These are phyloP conservation scores for Hemicentrotus pulcherrimus DNA, from an alignment of 35 echinoderm and acorn worm species.

Conservation along the genomic window DNA sequence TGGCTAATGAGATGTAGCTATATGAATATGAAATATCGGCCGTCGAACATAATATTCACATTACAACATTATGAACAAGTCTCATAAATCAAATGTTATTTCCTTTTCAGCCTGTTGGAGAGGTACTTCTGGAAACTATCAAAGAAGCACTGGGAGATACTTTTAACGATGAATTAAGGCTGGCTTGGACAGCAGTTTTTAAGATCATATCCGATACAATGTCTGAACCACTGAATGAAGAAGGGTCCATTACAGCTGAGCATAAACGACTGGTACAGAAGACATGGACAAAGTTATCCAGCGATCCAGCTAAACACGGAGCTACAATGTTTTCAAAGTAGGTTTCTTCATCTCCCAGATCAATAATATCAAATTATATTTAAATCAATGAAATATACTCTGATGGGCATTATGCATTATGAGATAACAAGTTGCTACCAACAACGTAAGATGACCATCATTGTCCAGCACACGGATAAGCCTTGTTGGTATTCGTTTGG, in stretches of 20 bases:
- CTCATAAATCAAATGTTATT: background rate
- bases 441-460: too few species aligned
- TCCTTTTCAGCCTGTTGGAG: constrained; percentile 40
- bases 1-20: too few species aligned
- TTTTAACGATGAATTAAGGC: background rate
- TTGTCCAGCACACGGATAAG: too few species aligned
- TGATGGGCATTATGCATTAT: too few species aligned
- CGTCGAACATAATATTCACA: too few species aligned
- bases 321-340: constrained; percentile 61
- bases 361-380: background rate
- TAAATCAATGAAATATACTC: background rate
- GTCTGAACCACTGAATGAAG: constrained; percentile 19
- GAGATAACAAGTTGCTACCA: too few species aligned
- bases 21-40: too few species aligned
- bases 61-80: too few species aligned
- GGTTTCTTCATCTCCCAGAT: background rate
- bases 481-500: too few species aligned
- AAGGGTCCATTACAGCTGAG: constrained; percentile 34
- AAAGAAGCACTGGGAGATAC: constrained; percentile 6
- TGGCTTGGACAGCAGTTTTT: constrained; percentile 28
- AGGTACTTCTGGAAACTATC: background rate
- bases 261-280: constrained; percentile 54
- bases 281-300: constrained; percentile 47
- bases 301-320: constrained; percentile 52
- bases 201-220: constrained; percentile 36